Evolutionary conservation across 2,113 vertebrate species (phyloP).

Genomic region (Benitochromis conjunctus): DNA sequence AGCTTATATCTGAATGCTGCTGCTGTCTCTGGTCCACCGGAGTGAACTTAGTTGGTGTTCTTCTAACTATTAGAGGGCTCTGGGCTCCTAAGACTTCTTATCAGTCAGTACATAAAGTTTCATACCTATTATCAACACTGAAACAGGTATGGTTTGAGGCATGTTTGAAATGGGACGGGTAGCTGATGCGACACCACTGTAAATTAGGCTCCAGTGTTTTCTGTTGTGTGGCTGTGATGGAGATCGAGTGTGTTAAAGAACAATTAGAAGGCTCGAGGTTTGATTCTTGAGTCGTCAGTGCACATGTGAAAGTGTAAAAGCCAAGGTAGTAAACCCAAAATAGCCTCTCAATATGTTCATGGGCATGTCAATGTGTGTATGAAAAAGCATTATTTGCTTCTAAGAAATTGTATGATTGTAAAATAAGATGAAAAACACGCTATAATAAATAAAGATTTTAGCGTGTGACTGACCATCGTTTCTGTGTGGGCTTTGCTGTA

Average conservation of each 20-base stretch:
- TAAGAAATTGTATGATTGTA: neutral
- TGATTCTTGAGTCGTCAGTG: neutral
- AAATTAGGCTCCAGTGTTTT: neutral
- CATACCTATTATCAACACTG: neutral
- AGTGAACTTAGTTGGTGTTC: neutral
- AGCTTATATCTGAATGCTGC: neutral
- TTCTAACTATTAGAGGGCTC: neutral
- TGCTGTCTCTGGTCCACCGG: neutral
- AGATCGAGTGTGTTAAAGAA: neutral
- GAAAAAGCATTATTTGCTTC: neutral
- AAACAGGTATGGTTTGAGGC: neutral
- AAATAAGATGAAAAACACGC: neutral
- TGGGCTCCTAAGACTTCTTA: neutral
- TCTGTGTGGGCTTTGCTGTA: neutral
- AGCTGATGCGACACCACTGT: neutral
- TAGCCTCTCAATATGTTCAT: neutral
- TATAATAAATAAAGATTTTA: neutral
- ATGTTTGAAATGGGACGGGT: neutral
- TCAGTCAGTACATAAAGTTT: neutral
- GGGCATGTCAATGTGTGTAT: neutral
- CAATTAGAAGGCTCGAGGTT: neutral
- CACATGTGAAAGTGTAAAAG: neutral
- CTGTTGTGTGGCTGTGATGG: neutral
- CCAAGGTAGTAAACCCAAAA: neutral
- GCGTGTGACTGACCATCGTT: neutral